phyloP scores from a whole-genome alignment of 2,888 invertebrate genomes.

The Sminthurinus aureus region DNA sequence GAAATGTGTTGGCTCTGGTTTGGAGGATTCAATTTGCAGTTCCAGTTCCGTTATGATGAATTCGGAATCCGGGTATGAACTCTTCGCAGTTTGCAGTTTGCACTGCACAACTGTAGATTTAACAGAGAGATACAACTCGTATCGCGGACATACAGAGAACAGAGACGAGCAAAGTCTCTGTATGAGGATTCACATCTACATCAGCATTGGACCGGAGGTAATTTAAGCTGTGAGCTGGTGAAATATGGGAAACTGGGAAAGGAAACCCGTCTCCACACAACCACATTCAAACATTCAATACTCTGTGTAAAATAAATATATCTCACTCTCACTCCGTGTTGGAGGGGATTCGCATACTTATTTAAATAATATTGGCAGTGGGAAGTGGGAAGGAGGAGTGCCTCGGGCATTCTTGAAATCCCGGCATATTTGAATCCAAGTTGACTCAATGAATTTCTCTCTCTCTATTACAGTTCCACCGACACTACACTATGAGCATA shows the following conservation, averaged over 20 bases:
- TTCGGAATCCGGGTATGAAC: conserved; percentile 23
- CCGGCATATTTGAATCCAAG: not conserved
- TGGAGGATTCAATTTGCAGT: conserved; percentile 39
- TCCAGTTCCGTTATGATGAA: conserved; percentile 37
- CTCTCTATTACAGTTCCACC: no score
- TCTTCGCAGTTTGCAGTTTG: no score
- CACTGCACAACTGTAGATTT: no score
- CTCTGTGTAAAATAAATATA: not conserved
- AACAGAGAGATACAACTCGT: not conserved
- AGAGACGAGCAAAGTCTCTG: no score
- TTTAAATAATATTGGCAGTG: no score
- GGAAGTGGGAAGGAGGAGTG: no score
- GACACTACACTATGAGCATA: no score
- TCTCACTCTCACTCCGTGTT: not conserved
- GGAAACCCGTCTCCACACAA: no score
- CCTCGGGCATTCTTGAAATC: not conserved
- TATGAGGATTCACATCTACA: conserved; percentile 9
- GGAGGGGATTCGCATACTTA: no score
- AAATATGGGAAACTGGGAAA: conserved; percentile 13
- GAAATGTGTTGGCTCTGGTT: not conserved
- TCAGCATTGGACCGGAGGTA: conserved; percentile 39
- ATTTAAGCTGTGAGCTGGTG: conserved; percentile 32
- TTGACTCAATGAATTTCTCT: not conserved
- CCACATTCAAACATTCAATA: not conserved
- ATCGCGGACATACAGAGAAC: no score